Percentiles rank a stretch among this genome's conserved stretches.
Evolutionary conservation across 2,113 vertebrate genomes (phyloP).

Genomic region (Turnix velox): DNA sequence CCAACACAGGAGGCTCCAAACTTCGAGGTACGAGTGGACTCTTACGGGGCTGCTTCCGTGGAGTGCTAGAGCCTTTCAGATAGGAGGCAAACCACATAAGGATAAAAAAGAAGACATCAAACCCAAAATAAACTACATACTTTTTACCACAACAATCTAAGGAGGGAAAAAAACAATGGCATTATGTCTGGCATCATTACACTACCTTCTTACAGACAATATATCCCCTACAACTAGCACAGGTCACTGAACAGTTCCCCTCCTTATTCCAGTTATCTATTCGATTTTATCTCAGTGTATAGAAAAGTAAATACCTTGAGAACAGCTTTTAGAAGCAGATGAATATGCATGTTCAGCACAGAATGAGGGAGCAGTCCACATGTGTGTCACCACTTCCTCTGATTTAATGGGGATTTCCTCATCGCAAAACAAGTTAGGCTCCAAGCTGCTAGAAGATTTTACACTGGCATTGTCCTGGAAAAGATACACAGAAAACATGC

Average conservation of each 20-base stretch:
- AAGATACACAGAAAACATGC: background rate
- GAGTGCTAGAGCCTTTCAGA: conserved; percentile 81
- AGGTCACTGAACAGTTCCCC: background rate
- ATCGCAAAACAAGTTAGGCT: conserved; percentile 92
- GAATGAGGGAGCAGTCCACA: conserved; percentile 95
- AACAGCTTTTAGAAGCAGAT: conserved; percentile 94
- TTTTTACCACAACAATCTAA: background rate
- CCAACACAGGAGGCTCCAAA: conserved; percentile 92
- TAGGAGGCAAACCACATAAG: background rate
- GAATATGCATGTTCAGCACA: conserved; percentile 97
- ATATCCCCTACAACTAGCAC: background rate
- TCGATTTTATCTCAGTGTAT: background rate
- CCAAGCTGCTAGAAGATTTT: conserved; percentile 87
- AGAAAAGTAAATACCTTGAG: conserved; percentile 81
- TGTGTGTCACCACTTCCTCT: conserved; percentile 98
- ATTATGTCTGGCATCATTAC: background rate
- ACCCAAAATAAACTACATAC: background rate
- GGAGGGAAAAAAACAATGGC: background rate
- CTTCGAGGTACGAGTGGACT: conserved; percentile 93
- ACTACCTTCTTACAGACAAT: background rate
- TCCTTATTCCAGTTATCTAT: background rate
- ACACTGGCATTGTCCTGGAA: conserved; percentile 91
- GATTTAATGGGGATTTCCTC: conserved; percentile 99
- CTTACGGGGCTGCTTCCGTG: conserved; percentile 94
- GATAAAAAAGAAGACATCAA: background rate